These are phyloP conservation scores for Arbacia lixula DNA, from an alignment of 53 echinoderm and acorn worm species.

Conservation along the genomic window DNA sequence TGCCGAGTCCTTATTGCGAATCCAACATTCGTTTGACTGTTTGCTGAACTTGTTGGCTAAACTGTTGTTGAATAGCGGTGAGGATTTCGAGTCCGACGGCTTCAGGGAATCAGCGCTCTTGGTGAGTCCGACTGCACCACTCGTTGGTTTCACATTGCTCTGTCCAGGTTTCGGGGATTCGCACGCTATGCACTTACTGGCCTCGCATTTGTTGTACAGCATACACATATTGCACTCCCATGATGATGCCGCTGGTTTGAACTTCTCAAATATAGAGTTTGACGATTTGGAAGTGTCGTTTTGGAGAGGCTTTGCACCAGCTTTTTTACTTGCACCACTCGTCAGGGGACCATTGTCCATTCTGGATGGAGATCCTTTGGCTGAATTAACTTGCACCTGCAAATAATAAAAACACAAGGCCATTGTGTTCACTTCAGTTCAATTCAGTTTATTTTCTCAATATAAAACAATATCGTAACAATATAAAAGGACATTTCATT, in stretches of 20 bases:
- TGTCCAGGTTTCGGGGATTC: slow-evolving; percentile 53
- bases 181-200: slow-evolving; percentile 57
- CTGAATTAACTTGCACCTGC: slow-evolving; percentile 12
- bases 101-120: neutral
- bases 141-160: neutral
- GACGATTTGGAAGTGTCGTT: neutral
- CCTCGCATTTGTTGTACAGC: slow-evolving; percentile 63
- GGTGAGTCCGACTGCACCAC: neutral
- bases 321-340: neutral
- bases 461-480: no score
- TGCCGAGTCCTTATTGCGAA: slow-evolving; percentile 67
- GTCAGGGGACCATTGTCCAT: slow-evolving; percentile 38
- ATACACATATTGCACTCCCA: slow-evolving; percentile 80
- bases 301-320: slow-evolving; percentile 19
- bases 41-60: slow-evolving; percentile 69
- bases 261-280: slow-evolving; percentile 57
- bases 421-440: no score
- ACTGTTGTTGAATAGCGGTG: slow-evolving; percentile 23
- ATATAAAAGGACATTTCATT: no score
- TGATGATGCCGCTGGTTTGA: slow-evolving; percentile 67
- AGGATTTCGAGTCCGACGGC: slow-evolving; percentile 34
- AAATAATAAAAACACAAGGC: neutral
- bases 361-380: neutral
- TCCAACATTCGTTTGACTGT: slow-evolving; percentile 62
- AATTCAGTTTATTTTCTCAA: no score